These are phyloP conservation scores for Syngnathus acus DNA, from an alignment of 2,797 vertebrate species.

Conservation along the genomic window DNA sequence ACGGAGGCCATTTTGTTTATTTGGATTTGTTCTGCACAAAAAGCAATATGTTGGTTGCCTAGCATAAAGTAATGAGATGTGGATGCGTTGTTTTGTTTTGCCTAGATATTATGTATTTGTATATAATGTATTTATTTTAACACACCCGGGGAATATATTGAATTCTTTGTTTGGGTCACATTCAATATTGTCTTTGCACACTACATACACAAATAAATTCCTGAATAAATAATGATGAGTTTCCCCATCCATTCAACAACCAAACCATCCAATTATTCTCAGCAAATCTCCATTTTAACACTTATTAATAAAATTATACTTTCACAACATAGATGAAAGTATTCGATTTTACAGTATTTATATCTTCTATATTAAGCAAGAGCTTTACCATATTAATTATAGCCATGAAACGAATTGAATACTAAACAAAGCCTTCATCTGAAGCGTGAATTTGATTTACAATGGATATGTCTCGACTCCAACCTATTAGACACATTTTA, in stretches of 20 bases:
- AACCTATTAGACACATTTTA: constrained; percentile 76
- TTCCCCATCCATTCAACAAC: neutral
- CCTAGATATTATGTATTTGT: neutral
- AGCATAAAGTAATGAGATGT: constrained; percentile 24
- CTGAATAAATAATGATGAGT: neutral
- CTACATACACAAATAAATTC: neutral
- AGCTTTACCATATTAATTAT: constrained; percentile 65
- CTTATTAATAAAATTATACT: neutral
- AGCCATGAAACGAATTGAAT: constrained; percentile 66
- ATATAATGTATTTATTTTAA: neutral
- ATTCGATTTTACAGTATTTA: constrained; percentile 1
- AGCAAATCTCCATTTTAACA: neutral
- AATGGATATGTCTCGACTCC: constrained; percentile 72
- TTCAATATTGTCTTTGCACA: neutral
- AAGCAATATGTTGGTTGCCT: constrained; percentile 11
- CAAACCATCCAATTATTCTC: neutral
- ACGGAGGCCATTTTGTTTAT: constrained; percentile 16
- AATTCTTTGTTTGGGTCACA: neutral
- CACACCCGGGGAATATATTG: neutral
- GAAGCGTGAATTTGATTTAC: constrained; percentile 71
- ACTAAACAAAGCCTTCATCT: constrained; percentile 69
- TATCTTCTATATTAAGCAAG: constrained; percentile 31
- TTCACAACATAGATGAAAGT: neutral
- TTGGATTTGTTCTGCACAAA: neutral
- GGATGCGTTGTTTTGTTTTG: constrained; percentile 10